Evolutionary conservation across 2,888 invertebrate species (phyloP).

Genomic region (Epiperipatus broadwayi): DNA sequence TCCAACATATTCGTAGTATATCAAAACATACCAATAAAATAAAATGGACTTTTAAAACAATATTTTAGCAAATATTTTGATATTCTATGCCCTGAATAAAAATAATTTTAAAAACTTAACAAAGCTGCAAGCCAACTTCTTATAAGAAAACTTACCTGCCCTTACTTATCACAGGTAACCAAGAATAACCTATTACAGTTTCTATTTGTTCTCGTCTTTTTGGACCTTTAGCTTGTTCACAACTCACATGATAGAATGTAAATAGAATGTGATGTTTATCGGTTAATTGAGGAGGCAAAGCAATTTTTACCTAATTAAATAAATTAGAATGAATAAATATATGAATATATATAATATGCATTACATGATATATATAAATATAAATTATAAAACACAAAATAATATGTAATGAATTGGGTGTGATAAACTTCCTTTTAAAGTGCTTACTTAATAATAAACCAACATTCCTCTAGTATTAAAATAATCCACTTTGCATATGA

Average conservation of each 20-base stretch:
- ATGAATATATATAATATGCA: conserved; percentile 6
- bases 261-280: conserved; percentile 76
- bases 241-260: conserved; percentile 86
- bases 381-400: neutral
- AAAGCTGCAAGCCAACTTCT: neutral
- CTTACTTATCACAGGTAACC: conserved; percentile 67
- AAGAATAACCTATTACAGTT: conserved; percentile 69
- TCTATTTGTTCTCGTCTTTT: too few species aligned
- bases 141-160: conserved; percentile 36
- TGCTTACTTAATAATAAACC: too few species aligned
- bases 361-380: neutral
- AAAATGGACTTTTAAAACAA: too few species aligned
- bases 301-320: conserved; percentile 47
- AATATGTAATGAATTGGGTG: neutral
- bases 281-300: conserved; percentile 63
- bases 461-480: too few species aligned
- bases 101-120: too few species aligned
- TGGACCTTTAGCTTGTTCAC: conserved; percentile 44
- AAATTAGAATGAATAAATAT: neutral
- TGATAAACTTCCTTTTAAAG: too few species aligned
- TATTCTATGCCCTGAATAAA: too few species aligned
- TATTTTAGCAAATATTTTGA: too few species aligned
- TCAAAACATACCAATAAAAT: too few species aligned
- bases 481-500: too few species aligned
- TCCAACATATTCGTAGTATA: too few species aligned